phyloP scores from a whole-genome alignment of 2,888 invertebrate genomes.

The Gymnosoma rotundatum region DNA sequence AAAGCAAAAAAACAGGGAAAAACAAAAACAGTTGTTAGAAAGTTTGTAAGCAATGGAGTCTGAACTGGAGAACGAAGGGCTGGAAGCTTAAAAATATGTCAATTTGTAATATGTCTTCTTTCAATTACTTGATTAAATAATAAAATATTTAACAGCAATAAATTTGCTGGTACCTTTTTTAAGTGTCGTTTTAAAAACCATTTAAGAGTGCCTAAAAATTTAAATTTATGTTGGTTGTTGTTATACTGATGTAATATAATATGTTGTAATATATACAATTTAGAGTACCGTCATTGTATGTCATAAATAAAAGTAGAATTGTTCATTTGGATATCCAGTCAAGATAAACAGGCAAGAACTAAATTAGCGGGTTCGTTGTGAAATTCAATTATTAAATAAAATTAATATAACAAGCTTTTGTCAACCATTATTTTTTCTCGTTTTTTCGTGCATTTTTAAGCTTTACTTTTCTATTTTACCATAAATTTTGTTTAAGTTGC shows the following conservation, averaged over 20 bases:
- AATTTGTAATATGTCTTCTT: constrained; percentile 66
- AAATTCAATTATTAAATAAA: too few relatives aligned
- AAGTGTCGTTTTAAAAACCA: neutral
- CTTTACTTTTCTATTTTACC: too few relatives aligned
- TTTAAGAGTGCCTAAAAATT: neutral
- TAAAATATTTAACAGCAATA: constrained; percentile 37
- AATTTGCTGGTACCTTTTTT: constrained; percentile 7
- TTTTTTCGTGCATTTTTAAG: too few relatives aligned
- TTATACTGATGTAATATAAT: neutral
- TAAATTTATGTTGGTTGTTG: constrained; percentile 3
- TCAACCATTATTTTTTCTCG: too few relatives aligned
- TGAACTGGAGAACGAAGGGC: neutral
- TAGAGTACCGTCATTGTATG: too few relatives aligned
- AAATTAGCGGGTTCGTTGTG: too few relatives aligned
- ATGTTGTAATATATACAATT: too few relatives aligned
- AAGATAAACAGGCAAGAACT: too few relatives aligned
- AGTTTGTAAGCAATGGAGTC: constrained; percentile 25
- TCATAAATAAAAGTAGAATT: too few relatives aligned
- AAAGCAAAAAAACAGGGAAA: constrained; percentile 18
- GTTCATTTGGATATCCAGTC: too few relatives aligned
- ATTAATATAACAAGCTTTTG: too few relatives aligned
- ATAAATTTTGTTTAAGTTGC: too few relatives aligned
- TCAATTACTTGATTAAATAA: constrained; percentile 68
- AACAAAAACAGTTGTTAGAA: constrained; percentile 60
- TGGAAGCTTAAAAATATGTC: constrained; percentile 49